phyloP scores from a whole-genome alignment of 2,113 vertebrate species.

The Madoqua kirkii region DNA sequence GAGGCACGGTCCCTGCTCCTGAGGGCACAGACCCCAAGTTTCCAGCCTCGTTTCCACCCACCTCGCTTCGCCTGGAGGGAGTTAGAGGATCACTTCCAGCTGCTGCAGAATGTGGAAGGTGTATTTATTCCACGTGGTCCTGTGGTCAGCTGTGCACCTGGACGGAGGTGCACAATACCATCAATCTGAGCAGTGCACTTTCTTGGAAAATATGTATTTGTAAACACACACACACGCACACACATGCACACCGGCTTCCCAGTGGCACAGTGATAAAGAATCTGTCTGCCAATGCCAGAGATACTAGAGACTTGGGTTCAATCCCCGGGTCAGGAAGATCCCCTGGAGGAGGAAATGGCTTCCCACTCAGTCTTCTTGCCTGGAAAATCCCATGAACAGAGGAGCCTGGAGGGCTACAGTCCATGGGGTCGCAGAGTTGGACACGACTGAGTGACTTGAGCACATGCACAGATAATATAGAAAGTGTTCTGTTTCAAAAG shows the following conservation, averaged over 20 bases:
- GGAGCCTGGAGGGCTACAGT: not conserved
- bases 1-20: not conserved
- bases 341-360: not conserved
- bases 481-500: not conserved
- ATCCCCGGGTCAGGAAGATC: not conserved
- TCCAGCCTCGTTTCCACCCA: fast-evolving
- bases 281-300: not conserved
- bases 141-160: not conserved
- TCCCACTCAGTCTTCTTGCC: not conserved
- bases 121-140: not conserved
- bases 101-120: not conserved
- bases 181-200: not conserved
- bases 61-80: not conserved
- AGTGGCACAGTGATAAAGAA: not conserved
- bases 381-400: not conserved
- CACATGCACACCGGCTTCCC: fast-evolving
- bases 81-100: not conserved
- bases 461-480: not conserved
- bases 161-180: fast-evolving
- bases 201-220: not conserved
- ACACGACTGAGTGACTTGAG: not conserved
- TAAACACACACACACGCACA: not conserved
- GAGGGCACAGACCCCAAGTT: fast-evolving
- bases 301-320: fast-evolving
- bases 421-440: not conserved